These are phyloP conservation scores for Pteropus rufus DNA, from an alignment of 2,797 vertebrate species.

Conservation along the genomic window DNA sequence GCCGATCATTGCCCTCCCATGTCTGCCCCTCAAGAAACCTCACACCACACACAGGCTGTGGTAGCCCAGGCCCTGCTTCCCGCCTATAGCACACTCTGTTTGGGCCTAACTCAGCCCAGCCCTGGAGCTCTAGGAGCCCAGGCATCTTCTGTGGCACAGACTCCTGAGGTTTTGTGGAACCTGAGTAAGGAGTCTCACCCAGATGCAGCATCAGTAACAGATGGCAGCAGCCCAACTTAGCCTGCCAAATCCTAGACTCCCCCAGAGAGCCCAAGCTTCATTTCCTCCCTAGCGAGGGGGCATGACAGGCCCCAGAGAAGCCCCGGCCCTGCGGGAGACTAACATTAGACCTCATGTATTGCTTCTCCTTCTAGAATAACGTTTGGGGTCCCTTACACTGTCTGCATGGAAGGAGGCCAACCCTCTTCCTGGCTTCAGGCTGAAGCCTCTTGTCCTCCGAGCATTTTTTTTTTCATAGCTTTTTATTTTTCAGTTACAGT, in stretches of 20 bases:
- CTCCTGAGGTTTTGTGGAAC: neutral
- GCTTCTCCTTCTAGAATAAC: neutral
- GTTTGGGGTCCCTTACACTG: neutral
- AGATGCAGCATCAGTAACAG: accelerated
- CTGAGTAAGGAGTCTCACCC: neutral
- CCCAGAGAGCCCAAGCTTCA: neutral
- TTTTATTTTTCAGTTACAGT: too few species aligned
- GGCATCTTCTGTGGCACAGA: neutral
- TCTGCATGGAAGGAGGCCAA: neutral
- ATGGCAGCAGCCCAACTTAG: neutral
- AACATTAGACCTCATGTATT: neutral
- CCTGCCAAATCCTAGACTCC: neutral
- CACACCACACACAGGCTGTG: neutral
- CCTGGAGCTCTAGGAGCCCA: neutral
- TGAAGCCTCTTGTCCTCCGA: neutral
- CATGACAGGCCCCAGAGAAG: accelerated
- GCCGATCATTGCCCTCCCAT: too few species aligned
- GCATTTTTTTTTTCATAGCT: too few species aligned
- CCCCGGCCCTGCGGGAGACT: neutral
- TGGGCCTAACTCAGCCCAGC: neutral
- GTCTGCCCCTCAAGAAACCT: neutral
- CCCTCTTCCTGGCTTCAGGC: neutral
- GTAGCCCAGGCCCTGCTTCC: neutral
- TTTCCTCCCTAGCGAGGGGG: neutral
- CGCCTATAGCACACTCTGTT: neutral